Conservation (phyloP, 2,888 invertebrate genomes). For the Zygogramma bicolorata region DNA sequence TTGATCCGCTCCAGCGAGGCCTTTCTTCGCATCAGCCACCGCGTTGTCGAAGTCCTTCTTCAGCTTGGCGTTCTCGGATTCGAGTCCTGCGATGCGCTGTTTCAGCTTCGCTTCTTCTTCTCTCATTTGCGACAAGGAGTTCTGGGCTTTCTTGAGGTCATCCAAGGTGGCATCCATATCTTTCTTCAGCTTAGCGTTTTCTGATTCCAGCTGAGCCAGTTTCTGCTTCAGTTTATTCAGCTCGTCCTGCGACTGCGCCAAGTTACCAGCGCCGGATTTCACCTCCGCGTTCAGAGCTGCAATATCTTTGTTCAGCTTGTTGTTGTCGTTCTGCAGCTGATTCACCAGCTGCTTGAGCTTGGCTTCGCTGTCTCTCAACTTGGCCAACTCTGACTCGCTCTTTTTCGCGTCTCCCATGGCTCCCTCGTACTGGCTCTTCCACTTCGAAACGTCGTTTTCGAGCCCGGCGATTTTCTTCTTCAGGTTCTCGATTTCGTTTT, state of each 20-base stretch:
- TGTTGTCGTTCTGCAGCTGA: constrained; percentile 49
- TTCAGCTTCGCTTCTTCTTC: constrained; percentile 37
- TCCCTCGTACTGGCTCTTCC: constrained; percentile 41
- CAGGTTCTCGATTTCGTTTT: constrained; percentile 34
- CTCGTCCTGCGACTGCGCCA: constrained; percentile 34
- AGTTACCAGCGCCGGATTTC: constrained; percentile 22
- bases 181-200: constrained; percentile 49
- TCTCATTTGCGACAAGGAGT: constrained; percentile 14
- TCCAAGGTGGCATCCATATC: constrained; percentile 42
- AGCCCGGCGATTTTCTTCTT: constrained; percentile 25
- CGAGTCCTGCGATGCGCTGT: constrained; percentile 37
- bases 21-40: constrained; percentile 43
- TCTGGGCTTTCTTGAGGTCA: constrained; percentile 32
- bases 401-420: constrained; percentile 45
- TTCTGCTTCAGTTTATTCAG: constrained; percentile 29
- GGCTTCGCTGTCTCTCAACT: constrained; percentile 42
- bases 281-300: constrained; percentile 36
- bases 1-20: constrained; percentile 33
- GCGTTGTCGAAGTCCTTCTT: constrained; percentile 41
- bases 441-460: constrained; percentile 34
- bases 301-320: constrained; percentile 49
- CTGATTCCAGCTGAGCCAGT: constrained; percentile 40
- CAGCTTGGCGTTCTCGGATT: constrained; percentile 46
- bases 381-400: constrained; percentile 36
- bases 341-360: constrained; percentile 44